Percentiles rank a stretch among this genome's conserved stretches.
Conservation (phyloP, 1,140 invertebrate genomes). For the Pogonomyrmex californicus region DNA sequence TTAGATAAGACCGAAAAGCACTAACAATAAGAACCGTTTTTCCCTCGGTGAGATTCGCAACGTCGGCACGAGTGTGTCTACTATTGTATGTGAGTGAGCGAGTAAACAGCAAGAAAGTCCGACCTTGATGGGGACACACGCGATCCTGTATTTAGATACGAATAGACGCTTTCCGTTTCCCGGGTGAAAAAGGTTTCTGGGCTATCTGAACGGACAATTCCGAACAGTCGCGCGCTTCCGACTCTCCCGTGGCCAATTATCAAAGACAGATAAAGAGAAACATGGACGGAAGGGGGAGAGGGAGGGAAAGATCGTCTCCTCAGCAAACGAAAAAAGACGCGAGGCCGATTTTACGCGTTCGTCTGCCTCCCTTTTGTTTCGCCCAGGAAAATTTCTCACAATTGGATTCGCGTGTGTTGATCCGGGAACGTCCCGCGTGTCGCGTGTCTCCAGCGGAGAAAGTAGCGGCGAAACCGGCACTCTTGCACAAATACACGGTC, state of each 20-base stretch:
- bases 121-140: slow-evolving; percentile 52
- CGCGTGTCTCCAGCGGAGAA: not conserved
- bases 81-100: slow-evolving; percentile 18
- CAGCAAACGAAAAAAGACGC: slow-evolving; percentile 21
- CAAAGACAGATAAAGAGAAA: not conserved
- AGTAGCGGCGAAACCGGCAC: not conserved
- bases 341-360: slow-evolving; percentile 13
- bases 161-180: slow-evolving; percentile 22
- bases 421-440: slow-evolving; percentile 4
- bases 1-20: not conserved
- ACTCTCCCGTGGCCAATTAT: slow-evolving; percentile 31
- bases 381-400: not conserved
- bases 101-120: slow-evolving; percentile 46
- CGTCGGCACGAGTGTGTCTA: slow-evolving; percentile 8
- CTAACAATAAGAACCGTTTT: slow-evolving; percentile 26
- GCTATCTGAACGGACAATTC: slow-evolving; percentile 34
- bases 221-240: slow-evolving; percentile 33
- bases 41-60: not conserved
- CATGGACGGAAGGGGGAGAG: not conserved
- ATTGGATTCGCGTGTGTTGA: slow-evolving; percentile 50
- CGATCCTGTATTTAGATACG: slow-evolving; percentile 58
- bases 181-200: slow-evolving; percentile 27
- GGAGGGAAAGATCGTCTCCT: slow-evolving; percentile 21
- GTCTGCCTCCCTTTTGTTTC: slow-evolving; percentile 1
- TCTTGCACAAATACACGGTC: slow-evolving; percentile 13